Evolutionary conservation across 1,140 invertebrate genomes (phyloP).

Genomic region (Radopholus similis): DNA sequence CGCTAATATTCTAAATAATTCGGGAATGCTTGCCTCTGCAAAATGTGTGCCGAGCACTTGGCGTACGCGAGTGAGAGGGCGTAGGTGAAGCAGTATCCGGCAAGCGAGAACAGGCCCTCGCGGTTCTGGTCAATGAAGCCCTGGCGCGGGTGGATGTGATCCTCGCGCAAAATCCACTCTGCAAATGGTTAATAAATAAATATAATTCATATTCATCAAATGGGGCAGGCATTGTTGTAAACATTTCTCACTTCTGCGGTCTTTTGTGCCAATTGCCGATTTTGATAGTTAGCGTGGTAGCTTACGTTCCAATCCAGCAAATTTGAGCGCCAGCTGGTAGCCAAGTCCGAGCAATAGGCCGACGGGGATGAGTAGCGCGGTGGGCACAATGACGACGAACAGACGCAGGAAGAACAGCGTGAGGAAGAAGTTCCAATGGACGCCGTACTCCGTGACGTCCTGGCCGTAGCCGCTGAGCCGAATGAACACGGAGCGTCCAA

Average conservation of each 20-base stretch:
- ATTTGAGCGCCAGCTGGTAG: conserved; percentile 71
- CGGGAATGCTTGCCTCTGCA: background rate
- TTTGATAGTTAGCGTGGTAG: too few species aligned
- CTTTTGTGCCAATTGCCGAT: too few species aligned
- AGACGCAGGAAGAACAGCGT: conserved; percentile 69
- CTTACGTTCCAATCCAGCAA: conserved; percentile 66
- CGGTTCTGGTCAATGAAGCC: conserved; percentile 76
- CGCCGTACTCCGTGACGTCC: conserved; percentile 83
- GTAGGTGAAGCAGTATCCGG: conserved; percentile 79
- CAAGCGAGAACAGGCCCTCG: conserved; percentile 78
- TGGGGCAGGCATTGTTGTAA: too few species aligned
- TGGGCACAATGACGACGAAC: conserved; percentile 19
- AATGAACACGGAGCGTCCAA: conserved; percentile 66
- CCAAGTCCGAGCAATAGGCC: conserved; percentile 66
- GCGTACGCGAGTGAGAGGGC: conserved; percentile 18
- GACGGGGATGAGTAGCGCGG: conserved; percentile 64
- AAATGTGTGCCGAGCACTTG: background rate
- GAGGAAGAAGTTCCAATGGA: conserved; percentile 95
- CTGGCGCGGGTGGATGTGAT: conserved; percentile 56
- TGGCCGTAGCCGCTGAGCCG: conserved; percentile 72
- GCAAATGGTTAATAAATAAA: too few species aligned
- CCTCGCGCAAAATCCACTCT: conserved; percentile 72
- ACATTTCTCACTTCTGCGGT: too few species aligned
- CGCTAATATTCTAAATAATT: background rate
- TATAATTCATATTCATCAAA: too few species aligned